Base-by-base conservation (phyloP, 2,797 vertebrate genomes). In the Microctenopoma lineatum region DNA sequence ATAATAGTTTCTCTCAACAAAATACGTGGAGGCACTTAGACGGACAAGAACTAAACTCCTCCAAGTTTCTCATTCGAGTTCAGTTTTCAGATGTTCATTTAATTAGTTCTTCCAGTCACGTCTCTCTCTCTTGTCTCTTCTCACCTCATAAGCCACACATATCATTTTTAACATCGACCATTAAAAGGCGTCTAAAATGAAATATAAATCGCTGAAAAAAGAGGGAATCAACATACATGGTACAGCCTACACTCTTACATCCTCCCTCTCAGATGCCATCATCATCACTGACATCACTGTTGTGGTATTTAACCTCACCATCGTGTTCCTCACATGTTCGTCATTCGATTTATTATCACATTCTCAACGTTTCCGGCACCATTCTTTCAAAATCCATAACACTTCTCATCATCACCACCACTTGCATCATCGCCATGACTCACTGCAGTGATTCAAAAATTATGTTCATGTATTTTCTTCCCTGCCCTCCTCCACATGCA, bases 371-470 rank as follows among this genome's bases (percentile, higher is more conserved):
- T 75, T 66, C 39, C 44, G 51, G 41, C 53, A 54, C 51, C 29
- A 46, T 44, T 65, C 16, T 58, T 71, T 66, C 57, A 63, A 46
- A 61, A 67, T 46, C 66, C 47, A 56, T 62, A 68, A 70, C 34
- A 59, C 54, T 69, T 64, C 51, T 69, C 65, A 18, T 34, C 62
- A 41, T 44, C 62, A 36, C 45, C 45, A 44, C 48, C 25, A 21
- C 50, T 63, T 59, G 32, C 56, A 65, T 69, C 72, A 58, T 46
- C n/a, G 34, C 48, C 26, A 57, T 71, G 57, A 21, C 32, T 70
- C 64, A 41, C 25, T 36, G 52, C 50, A 52, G 59, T 32, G 18
- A 75, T 79, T 61, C 39, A 42, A 21, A 21, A 21, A 21, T 21
- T 21, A 21, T 21, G 21, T 21, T 21, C 21, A 21, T 21, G 21